A percentile compares a stretch with the other conserved stretches of the same genome.
Conservation (phyloP, 2,113 vertebrate genomes). For the Thinocorus orbignyianus region DNA sequence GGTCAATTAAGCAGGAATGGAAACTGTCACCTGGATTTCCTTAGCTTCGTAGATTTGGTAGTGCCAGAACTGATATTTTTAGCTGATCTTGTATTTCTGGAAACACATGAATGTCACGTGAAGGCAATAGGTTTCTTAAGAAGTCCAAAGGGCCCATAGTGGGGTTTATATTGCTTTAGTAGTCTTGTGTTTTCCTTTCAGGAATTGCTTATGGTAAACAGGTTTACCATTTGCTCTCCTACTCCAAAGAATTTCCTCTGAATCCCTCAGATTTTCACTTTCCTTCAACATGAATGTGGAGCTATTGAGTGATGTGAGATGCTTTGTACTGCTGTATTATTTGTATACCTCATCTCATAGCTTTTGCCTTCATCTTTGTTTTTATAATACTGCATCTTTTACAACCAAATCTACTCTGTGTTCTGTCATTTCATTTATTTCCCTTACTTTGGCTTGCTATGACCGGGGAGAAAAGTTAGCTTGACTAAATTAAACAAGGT, state of each 20-base stretch:
- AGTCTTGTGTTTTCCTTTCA: background rate
- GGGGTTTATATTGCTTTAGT: background rate
- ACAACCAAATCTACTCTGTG: background rate
- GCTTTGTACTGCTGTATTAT: background rate
- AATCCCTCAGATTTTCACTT: background rate
- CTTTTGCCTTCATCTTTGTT: background rate
- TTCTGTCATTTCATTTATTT: background rate
- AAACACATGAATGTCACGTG: background rate
- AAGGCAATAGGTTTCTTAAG: background rate
- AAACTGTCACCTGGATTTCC: background rate
- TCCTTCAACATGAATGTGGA: background rate
- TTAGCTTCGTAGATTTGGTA: background rate
- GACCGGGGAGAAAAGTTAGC: background rate
- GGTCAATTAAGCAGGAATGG: accelerated
- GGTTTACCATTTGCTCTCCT: background rate
- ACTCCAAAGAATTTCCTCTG: background rate
- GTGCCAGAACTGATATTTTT: background rate
- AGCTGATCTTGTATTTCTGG: background rate
- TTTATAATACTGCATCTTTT: background rate
- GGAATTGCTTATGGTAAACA: background rate
- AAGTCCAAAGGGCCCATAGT: background rate
- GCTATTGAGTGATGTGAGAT: background rate
- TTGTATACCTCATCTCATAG: background rate
- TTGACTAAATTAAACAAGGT: background rate
- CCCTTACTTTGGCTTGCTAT: background rate